Base-by-base conservation (phyloP, 1,140 invertebrate species). In the Tribolium madens region DNA sequence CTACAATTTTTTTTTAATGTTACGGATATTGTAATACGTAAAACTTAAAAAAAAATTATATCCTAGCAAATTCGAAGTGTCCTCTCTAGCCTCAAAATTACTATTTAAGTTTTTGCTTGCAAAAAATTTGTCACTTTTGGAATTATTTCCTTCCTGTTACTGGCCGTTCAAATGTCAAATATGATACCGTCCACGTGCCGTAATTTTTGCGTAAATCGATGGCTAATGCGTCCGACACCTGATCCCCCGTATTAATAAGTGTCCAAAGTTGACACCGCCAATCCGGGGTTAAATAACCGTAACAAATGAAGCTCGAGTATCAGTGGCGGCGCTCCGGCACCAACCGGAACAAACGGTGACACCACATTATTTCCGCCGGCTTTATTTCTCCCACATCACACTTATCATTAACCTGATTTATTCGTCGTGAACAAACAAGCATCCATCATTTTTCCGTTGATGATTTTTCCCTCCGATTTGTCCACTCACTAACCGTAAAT, bases 331-430 rank as follows among this genome's bases (percentile, higher is more conserved):
- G 18, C 70, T 50, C 46, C 76, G 33, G 70, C 74, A 75, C 73
- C 68, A 53, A 80, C 81, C 81, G 81, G 81, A 82, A 82, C 81
- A 78, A 82, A 82, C 80, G 73, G 79, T 75, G 80, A 80, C 77
- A 81, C 78, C 76, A 70, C 60, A 81, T 79, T 81, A 79, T 81
- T 79, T 81, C 80, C 80, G 80, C 76, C 64, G 73, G 47, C 47
- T 72, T 72, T 70, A 53, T 72, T 57, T 72, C 26, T 71, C 52
- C 46, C 53, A 71, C 57, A 71, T 64, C 68, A 42, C 47, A 42
- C 47, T 75, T 42, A 77, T 77, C 75, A 73, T 75, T 77, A 75
- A 75, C 64, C 72, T 77, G 76, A 77, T 77, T 75, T 60, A 64
- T 57, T 78, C 74, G 26, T 33, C 21, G 57, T 64, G 14, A n/a